Conservation (phyloP, 2,797 vertebrate species). For the Typhlichthys subterraneus region DNA sequence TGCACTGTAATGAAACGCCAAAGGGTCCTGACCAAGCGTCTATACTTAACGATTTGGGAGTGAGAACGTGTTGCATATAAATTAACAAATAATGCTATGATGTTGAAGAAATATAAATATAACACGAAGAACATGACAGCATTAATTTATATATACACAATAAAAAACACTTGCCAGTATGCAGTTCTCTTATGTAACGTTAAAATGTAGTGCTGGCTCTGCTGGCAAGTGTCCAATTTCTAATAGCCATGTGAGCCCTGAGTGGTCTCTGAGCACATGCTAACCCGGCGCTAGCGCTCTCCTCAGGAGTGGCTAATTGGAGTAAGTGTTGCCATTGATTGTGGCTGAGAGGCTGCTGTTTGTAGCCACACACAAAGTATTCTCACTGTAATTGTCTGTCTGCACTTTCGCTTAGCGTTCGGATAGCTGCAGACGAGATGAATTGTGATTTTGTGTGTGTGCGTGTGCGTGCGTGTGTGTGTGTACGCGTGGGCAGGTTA, state of each 20-base stretch:
- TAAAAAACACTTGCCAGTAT: not conserved
- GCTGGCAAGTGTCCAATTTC: constrained; percentile 15
- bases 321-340: constrained; percentile 57
- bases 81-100: too few relatives aligned
- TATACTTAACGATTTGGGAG: too few relatives aligned
- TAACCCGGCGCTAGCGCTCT: constrained; percentile 35
- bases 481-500: constrained; percentile 2
- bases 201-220: not conserved
- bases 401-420: not conserved
- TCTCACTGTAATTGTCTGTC: constrained; percentile 29
- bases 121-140: too few relatives aligned
- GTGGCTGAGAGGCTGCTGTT: constrained; percentile 51
- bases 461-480: too few relatives aligned
- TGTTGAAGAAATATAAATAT: too few relatives aligned
- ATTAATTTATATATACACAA: too few relatives aligned
- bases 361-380: constrained; percentile 42
- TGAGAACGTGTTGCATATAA: too few relatives aligned
- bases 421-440: not conserved
- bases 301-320: constrained; percentile 51
- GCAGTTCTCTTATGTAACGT: not conserved
- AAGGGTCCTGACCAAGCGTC: too few relatives aligned
- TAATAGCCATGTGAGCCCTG: constrained; percentile 46
- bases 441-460: constrained; percentile 9
- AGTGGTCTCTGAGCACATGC: constrained; percentile 40
- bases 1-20: too few relatives aligned